phyloP scores from a whole-genome alignment of 2,113 vertebrate genomes.

The Archocentrus centrarchus region DNA sequence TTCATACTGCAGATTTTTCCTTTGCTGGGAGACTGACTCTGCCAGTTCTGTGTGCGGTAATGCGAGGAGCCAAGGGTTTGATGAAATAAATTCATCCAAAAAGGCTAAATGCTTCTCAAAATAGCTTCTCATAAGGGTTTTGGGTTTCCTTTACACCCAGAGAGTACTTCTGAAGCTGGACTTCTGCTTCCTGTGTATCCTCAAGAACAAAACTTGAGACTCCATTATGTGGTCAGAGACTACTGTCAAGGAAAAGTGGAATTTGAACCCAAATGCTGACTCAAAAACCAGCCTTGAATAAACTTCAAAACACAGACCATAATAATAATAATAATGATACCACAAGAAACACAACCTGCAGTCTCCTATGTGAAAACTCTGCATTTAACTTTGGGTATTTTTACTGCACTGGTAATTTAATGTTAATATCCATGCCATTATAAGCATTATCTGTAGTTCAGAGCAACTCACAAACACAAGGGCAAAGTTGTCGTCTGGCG shows the following conservation, averaged over 20 bases:
- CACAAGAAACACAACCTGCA: too few relatives aligned
- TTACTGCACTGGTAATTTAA: not conserved
- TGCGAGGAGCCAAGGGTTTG: not conserved
- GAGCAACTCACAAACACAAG: not conserved
- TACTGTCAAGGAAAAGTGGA: not conserved
- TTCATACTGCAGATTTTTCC: not conserved
- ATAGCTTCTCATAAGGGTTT: not conserved
- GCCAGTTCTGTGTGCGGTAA: not conserved
- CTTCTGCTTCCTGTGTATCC: not conserved
- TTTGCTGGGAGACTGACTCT: too few relatives aligned
- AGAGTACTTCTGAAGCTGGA: not conserved
- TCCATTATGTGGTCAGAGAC: not conserved
- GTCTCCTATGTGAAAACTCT: too few relatives aligned
- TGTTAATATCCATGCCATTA: not conserved
- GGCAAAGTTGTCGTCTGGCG: not conserved
- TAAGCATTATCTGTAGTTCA: not conserved
- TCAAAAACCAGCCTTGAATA: not conserved
- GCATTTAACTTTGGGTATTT: too few relatives aligned
- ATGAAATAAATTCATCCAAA: not conserved
- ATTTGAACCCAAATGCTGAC: not conserved
- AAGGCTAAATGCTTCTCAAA: not conserved
- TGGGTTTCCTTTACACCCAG: not conserved
- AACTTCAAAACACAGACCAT: too few relatives aligned
- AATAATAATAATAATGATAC: too few relatives aligned
- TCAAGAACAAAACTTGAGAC: not conserved